Percentiles rank a stretch among this genome's conserved stretches.
These are phyloP conservation scores for Acridotheres tristis DNA, from an alignment of 2,797 vertebrate species.

Conservation along the genomic window DNA sequence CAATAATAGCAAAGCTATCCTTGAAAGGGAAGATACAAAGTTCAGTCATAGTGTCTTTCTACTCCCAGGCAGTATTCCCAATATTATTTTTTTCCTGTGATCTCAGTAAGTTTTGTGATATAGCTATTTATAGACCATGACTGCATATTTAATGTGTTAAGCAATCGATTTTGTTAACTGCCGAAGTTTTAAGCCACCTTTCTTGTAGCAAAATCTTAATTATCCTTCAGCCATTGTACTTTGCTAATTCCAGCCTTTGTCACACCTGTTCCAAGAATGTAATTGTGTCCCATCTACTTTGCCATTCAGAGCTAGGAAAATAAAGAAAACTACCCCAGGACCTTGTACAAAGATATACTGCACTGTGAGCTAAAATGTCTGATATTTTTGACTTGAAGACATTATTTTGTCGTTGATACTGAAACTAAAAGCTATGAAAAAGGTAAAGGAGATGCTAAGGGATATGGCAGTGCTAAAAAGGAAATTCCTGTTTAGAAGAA, in stretches of 20 bases:
- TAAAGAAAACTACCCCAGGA: accelerated
- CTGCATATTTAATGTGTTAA: not conserved
- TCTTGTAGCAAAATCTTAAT: not conserved
- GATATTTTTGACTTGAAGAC: not conserved
- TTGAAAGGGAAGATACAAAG: not conserved
- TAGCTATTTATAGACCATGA: not conserved
- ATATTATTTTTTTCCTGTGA: not conserved
- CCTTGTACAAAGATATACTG: not conserved
- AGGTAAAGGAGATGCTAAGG: not conserved
- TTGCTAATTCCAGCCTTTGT: not conserved
- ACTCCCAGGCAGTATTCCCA: not conserved
- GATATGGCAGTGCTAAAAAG: not conserved
- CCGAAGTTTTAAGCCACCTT: not conserved
- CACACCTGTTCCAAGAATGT: not conserved
- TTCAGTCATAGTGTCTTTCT: not conserved
- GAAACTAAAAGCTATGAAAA: not conserved
- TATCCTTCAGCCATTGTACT: not conserved
- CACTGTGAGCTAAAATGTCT: not conserved
- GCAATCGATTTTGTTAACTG: not conserved
- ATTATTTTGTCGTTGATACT: not conserved
- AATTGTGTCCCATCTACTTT: not conserved
- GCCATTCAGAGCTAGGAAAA: not conserved
- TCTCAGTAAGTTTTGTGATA: not conserved
- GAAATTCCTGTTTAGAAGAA: not conserved
- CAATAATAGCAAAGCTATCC: not conserved